phyloP scores from a whole-genome alignment of 37 sponge, comb jelly and placozoan genomes.

The Ianthella basta region DNA sequence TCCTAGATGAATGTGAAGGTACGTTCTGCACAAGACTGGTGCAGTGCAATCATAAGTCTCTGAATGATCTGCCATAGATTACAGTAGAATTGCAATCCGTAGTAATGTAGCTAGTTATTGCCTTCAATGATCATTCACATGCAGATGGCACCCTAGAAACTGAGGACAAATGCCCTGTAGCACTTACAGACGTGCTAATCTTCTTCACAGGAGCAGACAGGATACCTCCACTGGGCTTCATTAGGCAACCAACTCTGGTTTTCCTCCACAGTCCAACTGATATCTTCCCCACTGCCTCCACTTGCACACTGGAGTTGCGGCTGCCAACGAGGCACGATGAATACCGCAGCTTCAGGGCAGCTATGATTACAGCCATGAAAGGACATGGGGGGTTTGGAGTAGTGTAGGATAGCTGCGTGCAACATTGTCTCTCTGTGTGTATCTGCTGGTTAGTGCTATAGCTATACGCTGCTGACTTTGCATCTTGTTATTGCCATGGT shows the following conservation, averaged over 20 bases:
- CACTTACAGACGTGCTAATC: neutral
- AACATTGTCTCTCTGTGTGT: too few species aligned
- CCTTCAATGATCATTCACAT: neutral
- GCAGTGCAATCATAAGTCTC: too few species aligned
- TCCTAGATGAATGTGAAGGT: conserved; percentile 36
- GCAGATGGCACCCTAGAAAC: neutral
- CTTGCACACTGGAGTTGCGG: conserved; percentile 33
- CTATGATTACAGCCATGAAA: neutral
- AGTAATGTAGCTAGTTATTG: neutral
- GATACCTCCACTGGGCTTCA: conserved; percentile 34
- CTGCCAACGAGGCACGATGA: conserved; percentile 27
- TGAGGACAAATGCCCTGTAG: neutral
- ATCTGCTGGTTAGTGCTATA: too few species aligned
- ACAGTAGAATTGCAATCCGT: neutral
- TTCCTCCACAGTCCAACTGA: neutral
- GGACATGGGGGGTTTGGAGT: conserved; percentile 21
- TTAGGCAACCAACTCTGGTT: neutral
- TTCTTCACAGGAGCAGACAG: conserved; percentile 33
- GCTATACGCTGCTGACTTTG: too few species aligned
- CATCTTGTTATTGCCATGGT: too few species aligned
- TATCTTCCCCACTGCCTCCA: conserved; percentile 26
- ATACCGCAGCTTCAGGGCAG: conserved; percentile 11
- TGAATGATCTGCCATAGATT: neutral
- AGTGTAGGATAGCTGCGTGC: too few species aligned
- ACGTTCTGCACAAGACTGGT: too few species aligned